Evolutionary conservation across 2,113 vertebrate species (phyloP).

Genomic region (Pardalotus punctatus): DNA sequence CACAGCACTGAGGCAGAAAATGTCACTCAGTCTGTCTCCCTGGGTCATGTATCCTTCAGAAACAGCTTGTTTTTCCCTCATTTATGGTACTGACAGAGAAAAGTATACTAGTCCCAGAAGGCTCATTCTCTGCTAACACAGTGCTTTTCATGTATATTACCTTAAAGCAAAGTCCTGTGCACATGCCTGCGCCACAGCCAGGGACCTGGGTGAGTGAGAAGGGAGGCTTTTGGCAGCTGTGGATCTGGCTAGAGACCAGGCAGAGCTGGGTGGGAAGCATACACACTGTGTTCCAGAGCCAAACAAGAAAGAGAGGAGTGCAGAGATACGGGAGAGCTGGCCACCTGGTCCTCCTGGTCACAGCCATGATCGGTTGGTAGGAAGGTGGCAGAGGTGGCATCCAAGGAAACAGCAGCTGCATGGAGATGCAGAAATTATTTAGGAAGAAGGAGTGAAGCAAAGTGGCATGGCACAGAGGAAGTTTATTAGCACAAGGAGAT

Average conservation of each 20-base stretch:
- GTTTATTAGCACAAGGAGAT: not conserved
- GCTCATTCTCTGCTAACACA: not conserved
- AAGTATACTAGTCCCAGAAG: not conserved
- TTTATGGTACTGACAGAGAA: not conserved
- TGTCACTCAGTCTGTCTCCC: not conserved
- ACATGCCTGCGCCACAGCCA: not conserved
- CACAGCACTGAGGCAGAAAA: not conserved
- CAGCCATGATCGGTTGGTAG: not conserved
- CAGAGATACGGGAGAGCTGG: not conserved
- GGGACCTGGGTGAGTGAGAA: not conserved
- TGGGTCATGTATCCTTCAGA: not conserved
- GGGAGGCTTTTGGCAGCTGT: not conserved
- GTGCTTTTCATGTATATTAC: not conserved
- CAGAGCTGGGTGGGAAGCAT: not conserved
- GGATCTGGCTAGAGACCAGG: not conserved
- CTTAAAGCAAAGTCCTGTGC: not conserved
- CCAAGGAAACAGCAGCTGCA: not conserved
- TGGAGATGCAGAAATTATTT: not conserved
- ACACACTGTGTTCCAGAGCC: not conserved
- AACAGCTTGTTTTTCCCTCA: not conserved
- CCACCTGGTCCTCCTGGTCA: not conserved
- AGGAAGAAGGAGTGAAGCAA: not conserved
- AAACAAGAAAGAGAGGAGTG: not conserved
- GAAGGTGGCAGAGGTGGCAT: not conserved
- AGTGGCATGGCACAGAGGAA: not conserved